Conservation (phyloP, 2,113 vertebrate genomes). For the Pteruthius melanotis region DNA sequence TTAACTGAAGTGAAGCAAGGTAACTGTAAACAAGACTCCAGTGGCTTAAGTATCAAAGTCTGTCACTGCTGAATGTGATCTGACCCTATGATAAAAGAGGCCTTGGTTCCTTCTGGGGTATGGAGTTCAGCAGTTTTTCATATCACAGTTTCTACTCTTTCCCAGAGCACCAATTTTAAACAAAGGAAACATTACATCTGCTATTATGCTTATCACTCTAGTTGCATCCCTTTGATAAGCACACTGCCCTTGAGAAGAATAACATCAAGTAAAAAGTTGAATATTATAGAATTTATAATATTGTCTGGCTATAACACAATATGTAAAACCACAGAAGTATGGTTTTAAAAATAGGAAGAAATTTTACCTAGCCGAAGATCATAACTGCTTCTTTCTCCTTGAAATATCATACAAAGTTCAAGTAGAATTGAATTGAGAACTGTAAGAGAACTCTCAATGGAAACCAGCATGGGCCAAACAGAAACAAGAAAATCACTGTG, state of each 20-base stretch:
- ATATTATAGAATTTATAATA: not conserved
- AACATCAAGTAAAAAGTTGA: not conserved
- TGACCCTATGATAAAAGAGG: conserved; percentile 1
- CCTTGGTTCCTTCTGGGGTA: not conserved
- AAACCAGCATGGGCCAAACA: not conserved
- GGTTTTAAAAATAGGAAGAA: not conserved
- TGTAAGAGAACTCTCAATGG: not conserved
- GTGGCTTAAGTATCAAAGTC: conserved; percentile 22
- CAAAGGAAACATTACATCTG: not conserved
- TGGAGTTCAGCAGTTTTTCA: not conserved
- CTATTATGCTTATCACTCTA: not conserved
- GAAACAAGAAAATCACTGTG: not conserved
- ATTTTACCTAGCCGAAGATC: not conserved
- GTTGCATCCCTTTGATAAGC: not conserved
- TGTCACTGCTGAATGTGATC: not conserved
- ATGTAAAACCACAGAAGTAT: not conserved
- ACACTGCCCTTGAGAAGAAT: not conserved
- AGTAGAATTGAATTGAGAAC: not conserved
- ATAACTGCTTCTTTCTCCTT: not conserved
- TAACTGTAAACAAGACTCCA: not conserved
- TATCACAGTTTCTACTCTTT: not conserved
- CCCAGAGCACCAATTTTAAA: not conserved
- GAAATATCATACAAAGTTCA: not conserved
- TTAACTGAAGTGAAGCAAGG: not conserved
- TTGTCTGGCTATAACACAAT: not conserved